Evolutionary conservation across 2,113 vertebrate species (phyloP).

Genomic region (Dromaius novaehollandiae): DNA sequence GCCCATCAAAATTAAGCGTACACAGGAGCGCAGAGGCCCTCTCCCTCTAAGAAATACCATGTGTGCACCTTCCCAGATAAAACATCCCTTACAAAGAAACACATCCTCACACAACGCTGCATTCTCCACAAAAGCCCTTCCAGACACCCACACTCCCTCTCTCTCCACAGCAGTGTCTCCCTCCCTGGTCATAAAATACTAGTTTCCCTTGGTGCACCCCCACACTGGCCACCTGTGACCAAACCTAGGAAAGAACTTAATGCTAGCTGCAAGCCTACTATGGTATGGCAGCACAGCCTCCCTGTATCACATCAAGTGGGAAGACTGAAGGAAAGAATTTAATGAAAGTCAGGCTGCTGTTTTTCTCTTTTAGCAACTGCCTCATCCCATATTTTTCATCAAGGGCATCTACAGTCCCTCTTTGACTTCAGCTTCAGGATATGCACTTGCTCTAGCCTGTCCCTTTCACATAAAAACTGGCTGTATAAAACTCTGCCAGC

Average conservation of each 20-base stretch:
- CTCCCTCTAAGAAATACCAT: background rate
- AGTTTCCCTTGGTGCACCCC: fast-evolving
- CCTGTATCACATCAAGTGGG: background rate
- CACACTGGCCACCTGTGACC: background rate
- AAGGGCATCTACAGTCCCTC: background rate
- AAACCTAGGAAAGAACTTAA: background rate
- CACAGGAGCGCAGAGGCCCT: background rate
- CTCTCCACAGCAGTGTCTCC: background rate
- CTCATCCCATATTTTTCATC: background rate
- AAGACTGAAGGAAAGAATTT: background rate
- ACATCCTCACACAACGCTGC: background rate
- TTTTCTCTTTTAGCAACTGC: conserved; percentile 1
- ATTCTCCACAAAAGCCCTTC: background rate
- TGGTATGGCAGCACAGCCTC: background rate
- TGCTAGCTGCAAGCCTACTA: background rate
- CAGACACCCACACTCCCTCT: background rate
- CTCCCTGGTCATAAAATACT: background rate
- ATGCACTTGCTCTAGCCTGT: conserved; percentile 3
- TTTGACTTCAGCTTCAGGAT: background rate
- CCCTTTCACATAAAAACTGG: background rate
- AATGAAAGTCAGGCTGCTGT: background rate
- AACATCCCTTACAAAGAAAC: background rate
- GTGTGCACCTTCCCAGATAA: background rate
- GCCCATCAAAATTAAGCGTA: background rate
- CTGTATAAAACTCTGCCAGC: background rate